Conservation (phyloP, 2,888 invertebrate genomes). For the Ennomos quercinarius region DNA sequence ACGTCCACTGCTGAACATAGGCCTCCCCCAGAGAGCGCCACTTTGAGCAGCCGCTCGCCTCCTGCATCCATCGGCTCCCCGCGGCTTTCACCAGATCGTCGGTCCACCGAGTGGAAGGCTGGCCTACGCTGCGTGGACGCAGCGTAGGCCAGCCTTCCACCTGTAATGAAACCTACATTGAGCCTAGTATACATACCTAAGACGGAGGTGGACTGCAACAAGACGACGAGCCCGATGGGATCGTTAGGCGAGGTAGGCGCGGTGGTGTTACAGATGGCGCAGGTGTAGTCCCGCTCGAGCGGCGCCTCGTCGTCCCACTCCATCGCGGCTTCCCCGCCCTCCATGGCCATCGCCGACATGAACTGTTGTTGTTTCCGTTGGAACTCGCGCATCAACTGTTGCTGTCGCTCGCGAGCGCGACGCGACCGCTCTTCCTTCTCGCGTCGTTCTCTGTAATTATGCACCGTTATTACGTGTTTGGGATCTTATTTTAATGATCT, state of each 20-base stretch:
- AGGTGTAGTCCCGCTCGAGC: constrained; percentile 92
- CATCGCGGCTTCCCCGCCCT: constrained; percentile 70
- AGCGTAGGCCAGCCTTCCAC: no score
- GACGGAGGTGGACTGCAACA: constrained; percentile 94
- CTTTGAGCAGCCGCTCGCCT: no score
- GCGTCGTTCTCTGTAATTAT: constrained; percentile 64
- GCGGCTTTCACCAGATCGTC: no score
- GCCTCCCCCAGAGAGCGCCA: no score
- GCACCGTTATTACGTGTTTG: no score
- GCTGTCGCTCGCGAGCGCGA: constrained; percentile 94
- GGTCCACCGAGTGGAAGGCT: no score
- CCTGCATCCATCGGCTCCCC: no score
- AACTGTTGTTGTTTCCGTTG: constrained; percentile 96
- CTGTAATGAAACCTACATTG: no score
- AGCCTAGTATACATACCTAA: constrained; percentile 75
- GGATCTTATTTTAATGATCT: no score
- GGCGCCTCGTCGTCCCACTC: constrained; percentile 86
- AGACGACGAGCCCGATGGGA: constrained; percentile 93
- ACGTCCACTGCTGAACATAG: no score
- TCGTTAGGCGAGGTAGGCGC: constrained; percentile 92
- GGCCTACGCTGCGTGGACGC: no score
- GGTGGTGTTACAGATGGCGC: constrained; percentile 97
- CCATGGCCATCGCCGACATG: constrained; percentile 89
- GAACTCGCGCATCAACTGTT: constrained; percentile 97
- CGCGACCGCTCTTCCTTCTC: constrained; percentile 94